These are phyloP conservation scores for Notolabrus celidotus DNA, from an alignment of 2,797 vertebrate genomes.

Conservation along the genomic window DNA sequence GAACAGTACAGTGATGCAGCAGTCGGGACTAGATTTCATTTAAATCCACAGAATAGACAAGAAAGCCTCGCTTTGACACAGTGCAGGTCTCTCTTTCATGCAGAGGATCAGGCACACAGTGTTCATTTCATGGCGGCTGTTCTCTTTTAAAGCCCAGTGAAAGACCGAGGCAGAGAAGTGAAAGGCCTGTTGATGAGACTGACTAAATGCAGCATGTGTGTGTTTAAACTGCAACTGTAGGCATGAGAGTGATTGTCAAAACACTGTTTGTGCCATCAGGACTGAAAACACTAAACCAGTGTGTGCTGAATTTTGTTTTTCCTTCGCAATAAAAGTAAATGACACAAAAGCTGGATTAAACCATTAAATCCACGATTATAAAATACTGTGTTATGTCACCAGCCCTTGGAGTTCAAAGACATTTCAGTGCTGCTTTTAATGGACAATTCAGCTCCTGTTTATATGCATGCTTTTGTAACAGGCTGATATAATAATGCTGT, in stretches of 20 bases:
- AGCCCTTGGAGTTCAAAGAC: not conserved
- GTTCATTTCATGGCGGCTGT: conserved; percentile 18
- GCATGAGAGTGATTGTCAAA: conserved; percentile 8
- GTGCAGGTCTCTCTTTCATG: conserved; percentile 1
- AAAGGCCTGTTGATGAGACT: conserved; percentile 38
- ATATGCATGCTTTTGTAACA: not conserved
- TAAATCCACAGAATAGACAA: conserved; percentile 13
- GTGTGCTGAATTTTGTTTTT: conserved; percentile 3
- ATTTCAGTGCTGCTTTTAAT: not conserved
- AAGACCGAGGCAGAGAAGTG: conserved; percentile 6
- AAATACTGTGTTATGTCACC: not conserved
- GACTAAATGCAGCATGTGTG: conserved; percentile 19
- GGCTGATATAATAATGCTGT: not conserved
- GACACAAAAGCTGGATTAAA: not conserved
- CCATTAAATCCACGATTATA: not conserved
- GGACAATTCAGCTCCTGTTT: not conserved
- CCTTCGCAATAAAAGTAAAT: not conserved
- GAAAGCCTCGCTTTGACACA: not conserved
- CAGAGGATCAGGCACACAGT: conserved; percentile 16
- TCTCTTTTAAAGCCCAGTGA: conserved; percentile 26
- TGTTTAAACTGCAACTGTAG: conserved; percentile 10
- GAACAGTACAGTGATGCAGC: conserved; percentile 1
- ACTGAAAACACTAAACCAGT: not conserved
- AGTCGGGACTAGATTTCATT: conserved; percentile 6
- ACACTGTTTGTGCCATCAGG: conserved; percentile 7